Conservation (phyloP, 1,140 invertebrate genomes). For the Heliconius eleuchia region DNA sequence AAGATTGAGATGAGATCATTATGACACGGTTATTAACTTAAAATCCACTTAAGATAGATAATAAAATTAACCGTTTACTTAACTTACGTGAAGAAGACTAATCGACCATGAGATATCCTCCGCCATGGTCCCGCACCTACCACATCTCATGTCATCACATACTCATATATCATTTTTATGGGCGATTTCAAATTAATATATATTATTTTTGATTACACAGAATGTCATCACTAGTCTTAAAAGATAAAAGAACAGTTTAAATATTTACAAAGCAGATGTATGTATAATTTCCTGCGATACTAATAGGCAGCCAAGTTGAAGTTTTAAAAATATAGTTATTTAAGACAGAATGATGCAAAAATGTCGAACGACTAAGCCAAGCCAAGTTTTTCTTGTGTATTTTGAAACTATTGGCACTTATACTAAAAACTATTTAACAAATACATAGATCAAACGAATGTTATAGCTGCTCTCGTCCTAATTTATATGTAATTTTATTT, state of each 20-base stretch:
- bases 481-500: not conserved
- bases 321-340: not conserved
- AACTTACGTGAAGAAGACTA: constrained; percentile 18
- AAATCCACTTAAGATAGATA: constrained; percentile 31
- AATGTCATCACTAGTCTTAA: not conserved
- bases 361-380: not conserved
- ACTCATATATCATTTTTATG: not conserved
- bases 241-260: not conserved
- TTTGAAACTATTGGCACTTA: constrained; percentile 1
- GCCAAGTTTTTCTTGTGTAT: not conserved
- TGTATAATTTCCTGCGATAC: not conserved
- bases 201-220: not conserved
- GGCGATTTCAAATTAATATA: not conserved
- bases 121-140: not conserved
- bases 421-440: constrained; percentile 11
- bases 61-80: constrained; percentile 23
- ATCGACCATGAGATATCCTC: not conserved
- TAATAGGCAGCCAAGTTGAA: not conserved
- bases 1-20: constrained; percentile 34
- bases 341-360: not conserved
- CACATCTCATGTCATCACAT: not conserved
- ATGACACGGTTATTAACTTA: constrained; percentile 36
- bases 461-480: not conserved
- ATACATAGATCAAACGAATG: constrained; percentile 11
- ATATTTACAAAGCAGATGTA: not conserved